These are phyloP conservation scores for Threskiornis aethiopicus DNA, from an alignment of 2,797 vertebrate genomes.

Conservation along the genomic window DNA sequence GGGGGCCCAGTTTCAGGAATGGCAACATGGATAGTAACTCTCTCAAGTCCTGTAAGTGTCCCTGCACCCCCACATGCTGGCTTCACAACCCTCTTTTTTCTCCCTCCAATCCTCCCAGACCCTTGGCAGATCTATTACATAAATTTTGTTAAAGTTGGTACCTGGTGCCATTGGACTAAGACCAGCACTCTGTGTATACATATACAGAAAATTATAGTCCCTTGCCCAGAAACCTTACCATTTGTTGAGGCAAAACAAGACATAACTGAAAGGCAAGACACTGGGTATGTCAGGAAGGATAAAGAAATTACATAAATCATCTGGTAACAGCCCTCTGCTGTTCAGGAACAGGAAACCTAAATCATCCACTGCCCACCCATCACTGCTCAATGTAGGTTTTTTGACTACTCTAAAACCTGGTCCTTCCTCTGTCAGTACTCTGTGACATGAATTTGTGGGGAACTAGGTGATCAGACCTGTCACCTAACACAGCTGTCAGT, in stretches of 20 bases:
- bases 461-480: background rate
- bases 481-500: background rate
- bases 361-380: background rate
- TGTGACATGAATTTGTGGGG: background rate
- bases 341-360: background rate
- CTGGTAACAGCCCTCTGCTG: background rate
- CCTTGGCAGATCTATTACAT: background rate
- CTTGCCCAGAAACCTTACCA: background rate
- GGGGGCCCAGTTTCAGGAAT: background rate
- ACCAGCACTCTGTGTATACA: background rate
- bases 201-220: background rate
- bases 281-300: background rate
- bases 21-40: background rate
- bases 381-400: background rate
- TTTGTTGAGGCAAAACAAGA: background rate
- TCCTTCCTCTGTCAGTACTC: background rate
- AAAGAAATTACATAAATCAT: background rate
- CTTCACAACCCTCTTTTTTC: background rate
- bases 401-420: background rate
- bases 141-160: background rate
- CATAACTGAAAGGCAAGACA: background rate
- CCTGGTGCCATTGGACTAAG: background rate
- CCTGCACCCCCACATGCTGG: background rate
- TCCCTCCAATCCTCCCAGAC: background rate
- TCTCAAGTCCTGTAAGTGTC: background rate